Conservation (phyloP, 2,797 vertebrate genomes). For the Parambassis ranga region DNA sequence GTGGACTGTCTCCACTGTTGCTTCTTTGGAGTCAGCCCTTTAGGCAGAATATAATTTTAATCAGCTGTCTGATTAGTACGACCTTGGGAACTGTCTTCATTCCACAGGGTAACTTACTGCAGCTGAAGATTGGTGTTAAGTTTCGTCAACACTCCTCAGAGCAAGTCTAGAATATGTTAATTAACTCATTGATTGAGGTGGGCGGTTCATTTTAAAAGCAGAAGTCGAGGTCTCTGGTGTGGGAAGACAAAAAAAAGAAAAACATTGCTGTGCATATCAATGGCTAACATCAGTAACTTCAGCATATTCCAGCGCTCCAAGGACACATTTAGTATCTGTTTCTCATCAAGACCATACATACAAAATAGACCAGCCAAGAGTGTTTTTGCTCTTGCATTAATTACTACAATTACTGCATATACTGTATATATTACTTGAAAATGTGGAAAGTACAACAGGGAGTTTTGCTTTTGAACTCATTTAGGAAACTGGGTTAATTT, state of each 20-base stretch:
- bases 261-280: constrained; percentile 63
- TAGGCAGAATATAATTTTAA: constrained; percentile 64
- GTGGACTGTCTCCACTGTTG: constrained; percentile 18
- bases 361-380: constrained; percentile 38
- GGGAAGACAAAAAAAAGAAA: constrained; percentile 56
- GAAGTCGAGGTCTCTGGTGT: constrained; percentile 68
- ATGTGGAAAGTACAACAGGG: constrained; percentile 39
- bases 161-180: constrained; percentile 73
- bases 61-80: constrained; percentile 65
- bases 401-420: constrained; percentile 29
- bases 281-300: constrained; percentile 55
- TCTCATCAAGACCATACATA: constrained; percentile 50
- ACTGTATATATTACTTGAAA: constrained; percentile 20
- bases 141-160: constrained; percentile 71
- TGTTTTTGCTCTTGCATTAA: constrained; percentile 60
- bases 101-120: constrained; percentile 59
- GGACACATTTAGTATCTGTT: constrained; percentile 59
- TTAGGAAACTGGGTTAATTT: constrained; percentile 61
- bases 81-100: constrained; percentile 66
- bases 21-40: constrained; percentile 49
- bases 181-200: constrained; percentile 77
- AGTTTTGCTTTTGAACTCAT: constrained; percentile 59
- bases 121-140: constrained; percentile 60
- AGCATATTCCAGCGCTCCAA: constrained; percentile 58
- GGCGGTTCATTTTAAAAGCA: constrained; percentile 75